Evolutionary conservation across 1,140 invertebrate genomes (phyloP), one percentile per base, ranked within the genome.

Genomic region (Bombus polaris): DNA sequence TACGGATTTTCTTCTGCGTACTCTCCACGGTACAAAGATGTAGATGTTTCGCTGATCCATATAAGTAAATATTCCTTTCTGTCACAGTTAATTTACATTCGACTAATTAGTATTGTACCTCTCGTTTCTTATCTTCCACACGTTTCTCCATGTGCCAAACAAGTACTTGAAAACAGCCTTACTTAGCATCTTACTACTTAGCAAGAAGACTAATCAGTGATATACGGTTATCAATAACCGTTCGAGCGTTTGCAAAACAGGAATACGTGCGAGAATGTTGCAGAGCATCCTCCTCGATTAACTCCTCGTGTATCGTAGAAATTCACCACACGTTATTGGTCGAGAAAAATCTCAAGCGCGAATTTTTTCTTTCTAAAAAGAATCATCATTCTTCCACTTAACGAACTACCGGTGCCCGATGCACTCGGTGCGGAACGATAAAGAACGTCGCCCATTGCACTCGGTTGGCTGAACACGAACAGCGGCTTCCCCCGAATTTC

Each of bases 201-300:
- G 39, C 6, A 35, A 44, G 81, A 57, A 70, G n/a, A 37, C 39
- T 57, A 78, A 83, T 76, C 28, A n/a, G 4, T 18, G 25, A 76
- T 74, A 32, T 53, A 35, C 37, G 39, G n/a, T 18, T 73, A 73
- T 44, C 42, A 32, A 73, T 73, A 44, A 73, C 13, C 10, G 12
- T 71, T 25, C 25, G 37, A 25, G 2, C 42, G 32, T 74, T 35
- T 42, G 39, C n/a, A 25, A 74, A 53, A 74, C 62, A 37, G 42
- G 25, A n/a, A 62, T 39, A 65, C 70, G 71, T 13, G 71, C 57
- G 65, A 73, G 39, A 82, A 74, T 57, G 62, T 39, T n/a, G 18
- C 65, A 35, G 28, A n/a, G 37, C 74, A 39, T 78, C 28, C 47
- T 68, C 22, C 35, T 57, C 28, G 18, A 68, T 70, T 68, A 83